A percentile compares a stretch with the other conserved stretches of the same genome.
Evolutionary conservation across 1,140 invertebrate genomes (phyloP).

Genomic region (Platorchestia sp.): DNA sequence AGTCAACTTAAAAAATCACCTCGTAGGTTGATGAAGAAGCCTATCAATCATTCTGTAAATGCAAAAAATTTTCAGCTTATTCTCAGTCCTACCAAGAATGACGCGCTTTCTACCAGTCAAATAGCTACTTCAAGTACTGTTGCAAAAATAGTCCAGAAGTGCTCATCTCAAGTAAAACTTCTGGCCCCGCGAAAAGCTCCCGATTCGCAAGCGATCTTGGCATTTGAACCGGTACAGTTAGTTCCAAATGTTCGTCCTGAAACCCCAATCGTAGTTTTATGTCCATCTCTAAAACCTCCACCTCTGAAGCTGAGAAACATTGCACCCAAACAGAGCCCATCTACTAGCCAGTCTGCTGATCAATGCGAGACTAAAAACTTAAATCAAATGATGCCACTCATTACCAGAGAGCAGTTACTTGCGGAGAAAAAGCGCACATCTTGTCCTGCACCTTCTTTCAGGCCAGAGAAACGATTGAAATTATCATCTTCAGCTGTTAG

Average conservation of each 20-base stretch:
- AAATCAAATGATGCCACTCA: background rate
- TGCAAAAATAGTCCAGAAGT: background rate
- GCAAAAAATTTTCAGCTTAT: background rate
- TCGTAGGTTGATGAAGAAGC: background rate
- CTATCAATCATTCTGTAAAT: background rate
- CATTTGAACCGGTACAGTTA: background rate
- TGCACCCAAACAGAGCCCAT: conserved; percentile 20
- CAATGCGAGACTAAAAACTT: background rate
- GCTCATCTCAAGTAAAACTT: background rate
- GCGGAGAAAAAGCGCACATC: background rate
- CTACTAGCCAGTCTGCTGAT: background rate
- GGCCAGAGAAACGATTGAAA: conserved; percentile 16
- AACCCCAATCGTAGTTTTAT: background rate
- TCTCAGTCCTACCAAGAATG: background rate
- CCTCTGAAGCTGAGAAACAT: background rate
- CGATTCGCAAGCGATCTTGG: background rate
- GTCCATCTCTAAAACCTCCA: conserved; percentile 2
- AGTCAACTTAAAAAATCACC: background rate
- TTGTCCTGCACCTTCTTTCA: background rate
- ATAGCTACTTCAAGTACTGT: background rate
- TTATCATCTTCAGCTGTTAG: background rate
- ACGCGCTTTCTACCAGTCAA: background rate
- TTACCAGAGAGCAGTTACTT: background rate
- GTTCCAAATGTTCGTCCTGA: background rate
- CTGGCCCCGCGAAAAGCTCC: background rate